Conservation (phyloP, 2,113 vertebrate genomes). For the Scolopax mira region DNA sequence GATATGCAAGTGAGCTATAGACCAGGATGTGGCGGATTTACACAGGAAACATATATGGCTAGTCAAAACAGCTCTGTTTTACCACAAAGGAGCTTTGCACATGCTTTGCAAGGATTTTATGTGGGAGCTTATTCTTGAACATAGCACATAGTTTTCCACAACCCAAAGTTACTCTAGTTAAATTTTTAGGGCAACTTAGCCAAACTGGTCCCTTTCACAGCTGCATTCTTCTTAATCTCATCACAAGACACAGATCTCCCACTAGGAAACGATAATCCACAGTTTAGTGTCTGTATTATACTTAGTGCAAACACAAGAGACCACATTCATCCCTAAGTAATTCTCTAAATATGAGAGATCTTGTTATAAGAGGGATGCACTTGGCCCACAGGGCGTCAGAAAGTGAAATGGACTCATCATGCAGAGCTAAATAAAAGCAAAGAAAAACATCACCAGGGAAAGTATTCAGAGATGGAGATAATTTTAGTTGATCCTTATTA, state of each 20-base stretch:
- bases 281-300: conserved; percentile 58
- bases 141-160: conserved; percentile 31
- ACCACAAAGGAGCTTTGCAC: conserved; percentile 64
- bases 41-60: conserved; percentile 69
- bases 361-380: conserved; percentile 33
- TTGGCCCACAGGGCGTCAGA: neutral
- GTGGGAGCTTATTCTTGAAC: conserved; percentile 34
- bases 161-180: conserved; percentile 16
- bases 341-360: conserved; percentile 49
- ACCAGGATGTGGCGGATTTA: conserved; percentile 68
- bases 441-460: neutral
- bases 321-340: conserved; percentile 52
- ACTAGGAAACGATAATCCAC: conserved; percentile 64
- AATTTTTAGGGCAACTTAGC: conserved; percentile 31
- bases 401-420: neutral
- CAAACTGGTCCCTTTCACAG: conserved; percentile 27
- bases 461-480: neutral
- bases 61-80: conserved; percentile 65
- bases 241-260: conserved; percentile 53
- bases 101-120: conserved; percentile 63
- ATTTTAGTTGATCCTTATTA: neutral
- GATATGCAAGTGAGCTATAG: conserved; percentile 42
- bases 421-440: neutral
- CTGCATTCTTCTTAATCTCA: conserved; percentile 61
- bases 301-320: conserved; percentile 58